A percentile compares a stretch with the other conserved stretches of the same genome.
phyloP scores from a whole-genome alignment of 1,140 invertebrate species.

The Tachypleus tridentatus region DNA sequence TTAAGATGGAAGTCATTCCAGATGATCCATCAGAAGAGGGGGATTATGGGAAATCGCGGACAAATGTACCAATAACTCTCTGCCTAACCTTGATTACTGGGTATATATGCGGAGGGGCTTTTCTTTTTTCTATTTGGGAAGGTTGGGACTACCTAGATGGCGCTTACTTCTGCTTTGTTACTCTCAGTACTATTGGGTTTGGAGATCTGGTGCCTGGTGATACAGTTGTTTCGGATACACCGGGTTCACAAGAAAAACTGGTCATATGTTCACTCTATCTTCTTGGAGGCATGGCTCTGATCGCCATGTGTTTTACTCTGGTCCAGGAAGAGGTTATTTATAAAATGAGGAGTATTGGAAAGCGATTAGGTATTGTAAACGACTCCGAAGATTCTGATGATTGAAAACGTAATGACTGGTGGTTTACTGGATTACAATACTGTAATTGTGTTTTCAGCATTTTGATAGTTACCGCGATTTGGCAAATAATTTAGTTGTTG shows the following conservation, averaged over 20 bases:
- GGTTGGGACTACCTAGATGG: slow-evolving; percentile 33
- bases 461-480: no score
- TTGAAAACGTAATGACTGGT: slow-evolving; percentile 2
- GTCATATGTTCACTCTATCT: slow-evolving; percentile 41
- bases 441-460: no score
- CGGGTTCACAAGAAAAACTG: slow-evolving; percentile 38
- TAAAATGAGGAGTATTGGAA: slow-evolving; percentile 56
- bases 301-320: slow-evolving; percentile 95
- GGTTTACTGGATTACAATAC: no score
- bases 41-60: slow-evolving; percentile 32
- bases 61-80: slow-evolving; percentile 18
- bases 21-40: slow-evolving; percentile 7
- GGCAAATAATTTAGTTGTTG: no score
- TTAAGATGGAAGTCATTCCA: slow-evolving; percentile 22
- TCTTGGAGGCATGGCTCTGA: slow-evolving; percentile 88
- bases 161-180: slow-evolving; percentile 27
- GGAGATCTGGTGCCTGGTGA: slow-evolving; percentile 49
- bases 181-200: slow-evolving; percentile 42
- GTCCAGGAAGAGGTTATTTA: slow-evolving; percentile 91
- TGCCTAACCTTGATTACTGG: slow-evolving; percentile 18
- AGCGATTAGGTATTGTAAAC: slow-evolving; percentile 37
- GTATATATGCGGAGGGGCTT: slow-evolving; percentile 29
- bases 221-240: slow-evolving; percentile 44
- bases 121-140: slow-evolving; percentile 33
- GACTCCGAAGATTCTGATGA: slow-evolving; percentile 26